Base-by-base conservation (phyloP, 2,113 vertebrate species). In the Garra rufa region DNA sequence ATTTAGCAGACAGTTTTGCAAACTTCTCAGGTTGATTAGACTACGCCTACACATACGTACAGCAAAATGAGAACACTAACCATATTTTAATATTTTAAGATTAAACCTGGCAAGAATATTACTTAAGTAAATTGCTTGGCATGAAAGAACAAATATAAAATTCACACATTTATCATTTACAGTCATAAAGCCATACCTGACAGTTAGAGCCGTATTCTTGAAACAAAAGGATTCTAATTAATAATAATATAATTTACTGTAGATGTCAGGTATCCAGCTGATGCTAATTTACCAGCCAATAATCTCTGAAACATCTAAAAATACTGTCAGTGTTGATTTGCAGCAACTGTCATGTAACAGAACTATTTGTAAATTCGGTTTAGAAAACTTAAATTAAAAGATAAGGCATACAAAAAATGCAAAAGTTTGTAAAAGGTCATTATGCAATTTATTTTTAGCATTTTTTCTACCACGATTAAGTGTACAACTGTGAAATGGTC, bases 371-470 rank as follows among this genome's bases (percentile, higher is more conserved):
- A 67, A 38, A 38, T 10, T 38, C 17, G 38, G 30, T 69, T 38
- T 21, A 38, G 30, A 69, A 38, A 38, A 38, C 21, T 3, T 38
- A 38, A 38, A 10, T 15, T 34, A 28, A 38, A 69, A 69, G 3
- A 69, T 21, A 38, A 17, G 1, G 17, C 17, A 69, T 69, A 34
- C 7, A 65, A 34, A 30, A 0, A 67, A 67, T 9, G 63, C 15
- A 38, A 91, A 93, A 92, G 91, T 89, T 90, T 0, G 67, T 92
- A 63, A 93, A 89, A 55, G 52, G 52, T n/a, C 52, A 55, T 55
- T 55, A 55, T 55, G 50, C 50, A 21, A 55, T 55, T 1, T 19
- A 55, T 55, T 21, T n/a, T 55, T 55, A n/a, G 52, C 19, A 55
- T 1, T 3, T n/a, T n/a, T 55, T 55, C 19, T 9, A n/a, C 50